Percentiles rank a stretch among this genome's conserved stretches.
Evolutionary conservation across 2,113 vertebrate species (phyloP).

Genomic region (Harpagus bidentatus): DNA sequence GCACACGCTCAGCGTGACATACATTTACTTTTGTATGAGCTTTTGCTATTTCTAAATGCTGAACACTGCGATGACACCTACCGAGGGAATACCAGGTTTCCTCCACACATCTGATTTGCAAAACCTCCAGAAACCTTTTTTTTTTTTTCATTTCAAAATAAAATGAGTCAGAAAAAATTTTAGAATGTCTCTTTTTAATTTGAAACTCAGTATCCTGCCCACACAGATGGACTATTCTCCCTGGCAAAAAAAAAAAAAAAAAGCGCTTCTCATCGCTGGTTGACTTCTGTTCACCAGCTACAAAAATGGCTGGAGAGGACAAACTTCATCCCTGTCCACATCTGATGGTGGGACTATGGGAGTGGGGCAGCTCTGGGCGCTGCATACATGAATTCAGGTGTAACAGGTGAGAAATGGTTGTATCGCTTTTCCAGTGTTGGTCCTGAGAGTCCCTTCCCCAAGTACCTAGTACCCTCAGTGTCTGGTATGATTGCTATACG

Average conservation of each 20-base stretch:
- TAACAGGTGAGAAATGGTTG: fast-evolving
- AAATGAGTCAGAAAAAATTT: background rate
- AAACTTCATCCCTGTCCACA: background rate
- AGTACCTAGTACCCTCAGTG: fast-evolving
- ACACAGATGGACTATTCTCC: background rate
- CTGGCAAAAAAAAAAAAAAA: no score
- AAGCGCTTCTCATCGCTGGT: background rate
- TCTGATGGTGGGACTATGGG: background rate
- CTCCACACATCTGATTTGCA: background rate
- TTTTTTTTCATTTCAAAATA: background rate
- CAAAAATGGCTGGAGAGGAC: background rate
- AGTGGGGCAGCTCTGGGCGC: background rate
- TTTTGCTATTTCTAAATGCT: background rate
- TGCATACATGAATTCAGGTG: fast-evolving
- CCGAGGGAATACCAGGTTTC: background rate
- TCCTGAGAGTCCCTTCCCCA: background rate
- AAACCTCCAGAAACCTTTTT: background rate
- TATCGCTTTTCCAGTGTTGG: background rate
- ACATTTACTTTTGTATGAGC: background rate
- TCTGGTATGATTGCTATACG: fast-evolving
- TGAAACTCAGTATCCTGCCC: background rate
- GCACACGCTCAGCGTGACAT: fast-evolving
- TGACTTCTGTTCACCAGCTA: background rate
- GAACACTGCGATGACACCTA: background rate
- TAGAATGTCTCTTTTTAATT: background rate